These are phyloP conservation scores for Ispidina lecontei DNA, from an alignment of 2,797 vertebrate species.

Conservation along the genomic window DNA sequence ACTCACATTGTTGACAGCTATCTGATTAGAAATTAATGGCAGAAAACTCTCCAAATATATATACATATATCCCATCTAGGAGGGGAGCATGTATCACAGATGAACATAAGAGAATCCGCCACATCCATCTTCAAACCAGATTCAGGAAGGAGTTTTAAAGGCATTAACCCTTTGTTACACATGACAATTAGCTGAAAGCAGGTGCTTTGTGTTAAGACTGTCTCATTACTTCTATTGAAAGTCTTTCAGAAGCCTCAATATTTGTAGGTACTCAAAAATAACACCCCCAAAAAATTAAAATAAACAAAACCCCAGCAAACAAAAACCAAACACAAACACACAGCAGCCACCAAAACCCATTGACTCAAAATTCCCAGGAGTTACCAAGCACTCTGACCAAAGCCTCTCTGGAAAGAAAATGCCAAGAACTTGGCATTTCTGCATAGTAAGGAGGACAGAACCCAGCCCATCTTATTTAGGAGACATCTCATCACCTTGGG, in stretches of 20 bases:
- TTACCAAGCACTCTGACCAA: not conserved
- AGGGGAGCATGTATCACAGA: not conserved
- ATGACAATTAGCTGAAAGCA: not conserved
- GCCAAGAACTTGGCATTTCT: not conserved
- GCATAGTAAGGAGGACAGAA: not conserved
- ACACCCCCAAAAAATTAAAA: not conserved
- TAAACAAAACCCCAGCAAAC: not conserved
- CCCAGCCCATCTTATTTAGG: not conserved
- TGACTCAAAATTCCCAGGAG: not conserved
- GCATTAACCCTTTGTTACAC: not conserved
- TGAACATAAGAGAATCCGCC: not conserved
- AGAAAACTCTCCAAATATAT: slow-evolving; percentile 41
- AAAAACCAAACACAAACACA: not conserved
- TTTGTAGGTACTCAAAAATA: not conserved
- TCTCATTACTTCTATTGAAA: not conserved
- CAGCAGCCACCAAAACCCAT: not conserved
- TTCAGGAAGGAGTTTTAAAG: not conserved
- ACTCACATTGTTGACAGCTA: slow-evolving; percentile 46
- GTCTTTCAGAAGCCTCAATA: not conserved
- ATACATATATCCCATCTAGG: not conserved
- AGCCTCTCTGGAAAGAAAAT: not conserved
- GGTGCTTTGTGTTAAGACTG: not conserved
- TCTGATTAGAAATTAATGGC: slow-evolving; percentile 66
- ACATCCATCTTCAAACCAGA: not conserved
- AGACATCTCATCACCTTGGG: not conserved